Percentiles rank a stretch among this genome's conserved stretches.
Conservation (phyloP, 2,113 vertebrate species). For the Theristicus caerulescens region DNA sequence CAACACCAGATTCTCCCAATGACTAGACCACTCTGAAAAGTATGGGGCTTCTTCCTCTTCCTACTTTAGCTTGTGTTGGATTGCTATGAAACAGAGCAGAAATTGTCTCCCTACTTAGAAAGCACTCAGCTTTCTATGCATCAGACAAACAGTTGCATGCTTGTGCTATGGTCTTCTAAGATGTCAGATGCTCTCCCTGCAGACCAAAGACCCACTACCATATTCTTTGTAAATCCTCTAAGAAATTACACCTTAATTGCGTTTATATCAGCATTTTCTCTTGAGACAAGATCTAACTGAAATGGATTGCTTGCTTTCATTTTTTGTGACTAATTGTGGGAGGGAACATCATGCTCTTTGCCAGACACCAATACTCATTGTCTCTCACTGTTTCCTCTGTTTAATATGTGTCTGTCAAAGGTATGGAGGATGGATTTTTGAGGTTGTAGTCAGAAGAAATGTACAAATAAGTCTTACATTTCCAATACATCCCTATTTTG, state of each 20-base stretch:
- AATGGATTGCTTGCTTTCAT: background rate
- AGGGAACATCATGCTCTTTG: background rate
- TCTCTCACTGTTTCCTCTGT: background rate
- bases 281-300: background rate
- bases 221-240: background rate
- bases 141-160: background rate
- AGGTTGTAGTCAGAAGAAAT: background rate
- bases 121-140: background rate
- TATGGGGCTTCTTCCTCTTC: background rate
- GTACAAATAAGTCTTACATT: background rate
- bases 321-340: background rate
- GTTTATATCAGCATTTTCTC: background rate
- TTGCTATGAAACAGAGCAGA: background rate
- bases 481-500: background rate
- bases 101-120: background rate
- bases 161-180: background rate
- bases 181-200: background rate
- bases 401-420: background rate
- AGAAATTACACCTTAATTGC: background rate
- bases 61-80: accelerated
- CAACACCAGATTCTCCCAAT: background rate
- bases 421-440: background rate
- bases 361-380: background rate
- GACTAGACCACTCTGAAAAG: background rate
- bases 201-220: background rate